phyloP scores from a whole-genome alignment of 2,797 vertebrate genomes.

The Oryzias sinensis region DNA sequence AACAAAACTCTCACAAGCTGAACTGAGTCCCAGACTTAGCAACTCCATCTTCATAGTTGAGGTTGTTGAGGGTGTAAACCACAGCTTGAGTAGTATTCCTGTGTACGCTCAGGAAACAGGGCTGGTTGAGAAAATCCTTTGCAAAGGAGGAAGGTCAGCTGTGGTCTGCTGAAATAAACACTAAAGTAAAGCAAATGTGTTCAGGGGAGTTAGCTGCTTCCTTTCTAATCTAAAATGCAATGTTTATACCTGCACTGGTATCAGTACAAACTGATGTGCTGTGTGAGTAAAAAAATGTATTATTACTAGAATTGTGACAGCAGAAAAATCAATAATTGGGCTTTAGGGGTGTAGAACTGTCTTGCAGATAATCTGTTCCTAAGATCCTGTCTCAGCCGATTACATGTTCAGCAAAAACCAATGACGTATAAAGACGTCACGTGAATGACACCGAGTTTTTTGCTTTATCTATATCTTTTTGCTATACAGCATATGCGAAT shows the following conservation, averaged over 20 bases:
- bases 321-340: no score
- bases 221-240: not conserved
- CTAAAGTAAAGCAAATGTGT: slow-evolving; percentile 22
- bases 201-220: slow-evolving; percentile 5
- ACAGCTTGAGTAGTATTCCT: slow-evolving; percentile 58
- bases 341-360: no score
- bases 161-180: slow-evolving; percentile 33
- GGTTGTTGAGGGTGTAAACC: slow-evolving; percentile 63
- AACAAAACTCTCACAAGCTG: slow-evolving; percentile 50
- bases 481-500: no score
- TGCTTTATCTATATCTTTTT: no score
- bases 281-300: no score
- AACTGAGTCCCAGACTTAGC: slow-evolving; percentile 50
- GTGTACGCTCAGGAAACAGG: slow-evolving; percentile 66
- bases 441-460: no score
- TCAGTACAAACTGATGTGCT: no score
- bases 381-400: no score
- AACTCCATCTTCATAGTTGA: slow-evolving; percentile 60
- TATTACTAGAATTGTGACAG: no score
- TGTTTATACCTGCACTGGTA: not conserved
- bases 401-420: no score
- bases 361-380: no score
- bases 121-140: slow-evolving; percentile 44
- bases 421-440: no score
- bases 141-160: slow-evolving; percentile 48